Evolutionary conservation across 2,113 vertebrate species (phyloP).

Genomic region (Echinops telfairi): DNA sequence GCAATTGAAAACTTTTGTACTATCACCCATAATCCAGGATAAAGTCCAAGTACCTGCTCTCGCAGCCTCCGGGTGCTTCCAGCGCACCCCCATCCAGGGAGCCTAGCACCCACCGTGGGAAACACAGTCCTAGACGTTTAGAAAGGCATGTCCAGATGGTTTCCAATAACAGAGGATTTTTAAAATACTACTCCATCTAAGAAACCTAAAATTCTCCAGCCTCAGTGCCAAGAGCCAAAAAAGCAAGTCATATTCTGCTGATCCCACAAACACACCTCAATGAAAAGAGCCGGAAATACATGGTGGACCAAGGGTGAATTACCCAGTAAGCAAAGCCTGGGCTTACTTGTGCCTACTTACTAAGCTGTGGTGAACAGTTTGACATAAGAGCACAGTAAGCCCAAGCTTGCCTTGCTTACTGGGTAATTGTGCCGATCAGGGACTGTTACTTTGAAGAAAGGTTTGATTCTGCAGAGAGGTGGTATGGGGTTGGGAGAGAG

Average conservation of each 20-base stretch:
- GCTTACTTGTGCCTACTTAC: background rate
- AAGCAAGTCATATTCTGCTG: conserved; percentile 34
- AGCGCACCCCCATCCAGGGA: too few species aligned
- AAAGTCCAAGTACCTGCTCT: too few species aligned
- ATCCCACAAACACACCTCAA: background rate
- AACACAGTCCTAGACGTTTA: background rate
- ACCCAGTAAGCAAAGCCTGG: background rate
- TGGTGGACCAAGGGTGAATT: background rate
- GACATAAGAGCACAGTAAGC: too few species aligned
- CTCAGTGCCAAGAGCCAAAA: conserved; percentile 39
- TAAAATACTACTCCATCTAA: background rate
- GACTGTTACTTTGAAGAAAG: background rate
- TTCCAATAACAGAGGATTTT: background rate
- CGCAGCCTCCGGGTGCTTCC: too few species aligned
- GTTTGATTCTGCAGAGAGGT: background rate
- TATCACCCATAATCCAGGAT: too few species aligned
- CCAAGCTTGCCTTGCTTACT: background rate
- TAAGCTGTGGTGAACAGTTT: background rate
- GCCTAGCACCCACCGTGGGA: too few species aligned
- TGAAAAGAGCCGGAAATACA: conserved; percentile 53
- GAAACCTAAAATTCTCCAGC: conserved; percentile 58
- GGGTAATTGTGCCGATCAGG: background rate
- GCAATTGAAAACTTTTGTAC: too few species aligned
- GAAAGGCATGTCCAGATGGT: background rate
- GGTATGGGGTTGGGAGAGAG: background rate